Evolutionary conservation across 2,888 invertebrate genomes (phyloP).

Genomic region (Leptinotarsa juncta): DNA sequence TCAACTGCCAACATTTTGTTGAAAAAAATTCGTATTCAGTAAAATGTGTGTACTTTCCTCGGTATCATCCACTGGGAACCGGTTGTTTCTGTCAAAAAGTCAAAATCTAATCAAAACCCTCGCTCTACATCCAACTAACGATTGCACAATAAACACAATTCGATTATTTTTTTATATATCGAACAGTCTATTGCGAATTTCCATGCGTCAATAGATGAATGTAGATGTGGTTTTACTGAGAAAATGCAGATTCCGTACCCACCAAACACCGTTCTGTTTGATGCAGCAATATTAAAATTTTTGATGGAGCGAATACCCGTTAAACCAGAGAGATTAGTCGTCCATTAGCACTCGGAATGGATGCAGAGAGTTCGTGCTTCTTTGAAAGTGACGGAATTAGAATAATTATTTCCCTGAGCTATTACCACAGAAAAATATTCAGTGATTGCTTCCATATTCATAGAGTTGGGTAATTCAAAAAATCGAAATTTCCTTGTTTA

Average conservation of each 20-base stretch:
- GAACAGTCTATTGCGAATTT: not conserved
- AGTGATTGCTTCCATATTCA: slow-evolving; percentile 7
- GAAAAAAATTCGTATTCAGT: too few species aligned
- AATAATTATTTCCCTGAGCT: not conserved
- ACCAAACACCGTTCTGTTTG: not conserved
- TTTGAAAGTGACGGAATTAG: slow-evolving; percentile 16
- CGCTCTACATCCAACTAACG: not conserved
- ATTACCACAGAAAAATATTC: not conserved
- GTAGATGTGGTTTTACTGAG: not conserved
- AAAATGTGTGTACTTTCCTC: too few species aligned
- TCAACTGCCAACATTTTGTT: too few species aligned
- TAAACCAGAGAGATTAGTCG: slow-evolving; percentile 24
- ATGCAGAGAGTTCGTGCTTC: slow-evolving; percentile 13
- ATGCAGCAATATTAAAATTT: slow-evolving; percentile 18
- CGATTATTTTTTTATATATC: not conserved
- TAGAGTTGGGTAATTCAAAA: not conserved
- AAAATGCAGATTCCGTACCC: not conserved
- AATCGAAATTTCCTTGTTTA: not conserved
- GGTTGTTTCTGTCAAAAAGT: too few species aligned
- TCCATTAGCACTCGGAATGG: slow-evolving; percentile 22
- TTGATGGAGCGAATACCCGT: slow-evolving; percentile 18
- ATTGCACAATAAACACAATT: not conserved
- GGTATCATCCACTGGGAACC: too few species aligned
- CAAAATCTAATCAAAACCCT: not conserved
- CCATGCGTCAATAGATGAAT: not conserved